phyloP scores from a whole-genome alignment of 2,113 vertebrate genomes.

The Pongo abelii region DNA sequence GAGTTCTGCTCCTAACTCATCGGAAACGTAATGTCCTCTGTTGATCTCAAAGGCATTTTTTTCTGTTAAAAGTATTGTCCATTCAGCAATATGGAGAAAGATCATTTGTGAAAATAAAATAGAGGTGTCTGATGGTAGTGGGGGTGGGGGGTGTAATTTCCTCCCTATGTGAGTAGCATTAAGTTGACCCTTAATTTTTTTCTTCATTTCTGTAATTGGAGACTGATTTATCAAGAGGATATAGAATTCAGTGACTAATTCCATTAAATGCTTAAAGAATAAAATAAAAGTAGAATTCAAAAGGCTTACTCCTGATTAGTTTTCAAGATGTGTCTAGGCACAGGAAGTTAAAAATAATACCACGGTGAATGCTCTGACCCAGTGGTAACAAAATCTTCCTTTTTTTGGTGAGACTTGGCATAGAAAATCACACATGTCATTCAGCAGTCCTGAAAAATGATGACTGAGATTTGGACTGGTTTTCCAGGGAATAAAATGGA shows the following conservation, averaged over 20 bases:
- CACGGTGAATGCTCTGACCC: background rate
- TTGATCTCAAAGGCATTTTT: background rate
- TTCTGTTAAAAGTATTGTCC: background rate
- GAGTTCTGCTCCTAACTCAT: too few species aligned
- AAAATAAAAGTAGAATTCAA: background rate
- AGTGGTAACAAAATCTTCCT: background rate
- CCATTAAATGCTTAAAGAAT: background rate
- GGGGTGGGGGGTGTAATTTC: background rate
- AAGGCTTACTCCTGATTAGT: background rate
- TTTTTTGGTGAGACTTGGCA: background rate
- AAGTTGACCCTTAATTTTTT: background rate
- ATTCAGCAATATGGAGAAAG: background rate
- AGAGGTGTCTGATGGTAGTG: background rate
- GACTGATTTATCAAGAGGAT: background rate
- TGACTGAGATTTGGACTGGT: background rate
- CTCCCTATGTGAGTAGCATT: background rate
- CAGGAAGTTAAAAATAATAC: background rate
- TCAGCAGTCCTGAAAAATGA: background rate
- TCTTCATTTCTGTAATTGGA: background rate
- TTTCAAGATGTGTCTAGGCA: background rate
- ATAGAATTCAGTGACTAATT: background rate
- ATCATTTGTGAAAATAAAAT: background rate
- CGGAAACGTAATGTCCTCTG: background rate
- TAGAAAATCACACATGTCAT: background rate
- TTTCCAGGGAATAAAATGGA: background rate